Conservation (phyloP, 2,888 invertebrate species). For the Branchipolynoe longqiensis region DNA sequence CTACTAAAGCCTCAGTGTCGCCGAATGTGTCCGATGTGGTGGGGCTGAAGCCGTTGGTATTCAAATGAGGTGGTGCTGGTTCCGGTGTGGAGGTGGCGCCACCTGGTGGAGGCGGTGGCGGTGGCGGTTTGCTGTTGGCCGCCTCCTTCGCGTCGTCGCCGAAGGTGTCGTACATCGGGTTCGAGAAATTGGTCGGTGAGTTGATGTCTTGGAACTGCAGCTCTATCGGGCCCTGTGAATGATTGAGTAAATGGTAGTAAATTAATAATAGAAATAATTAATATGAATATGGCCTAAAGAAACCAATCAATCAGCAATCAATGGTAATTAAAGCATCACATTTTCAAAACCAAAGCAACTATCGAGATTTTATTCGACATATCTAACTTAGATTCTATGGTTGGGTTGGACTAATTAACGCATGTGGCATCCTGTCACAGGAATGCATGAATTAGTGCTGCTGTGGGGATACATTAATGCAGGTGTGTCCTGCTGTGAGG, state of each 20-base stretch:
- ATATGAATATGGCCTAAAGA: not conserved
- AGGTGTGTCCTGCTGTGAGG: too few relatives aligned
- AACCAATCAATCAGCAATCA: not conserved
- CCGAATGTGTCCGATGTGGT: slow-evolving; percentile 22
- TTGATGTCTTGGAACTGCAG: slow-evolving; percentile 57
- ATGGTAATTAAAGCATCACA: too few relatives aligned
- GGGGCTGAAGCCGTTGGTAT: slow-evolving; percentile 49
- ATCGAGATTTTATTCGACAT: too few relatives aligned
- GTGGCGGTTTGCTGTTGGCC: not conserved
- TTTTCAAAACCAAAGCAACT: too few relatives aligned
- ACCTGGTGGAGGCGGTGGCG: not conserved
- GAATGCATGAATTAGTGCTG: too few relatives aligned
- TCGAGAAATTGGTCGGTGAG: slow-evolving; percentile 74
- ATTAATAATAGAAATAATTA: not conserved
- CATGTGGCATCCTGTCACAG: too few relatives aligned
- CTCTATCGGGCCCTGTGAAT: slow-evolving; percentile 57
- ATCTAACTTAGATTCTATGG: too few relatives aligned
- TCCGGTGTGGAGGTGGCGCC: not conserved
- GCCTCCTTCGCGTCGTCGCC: not conserved
- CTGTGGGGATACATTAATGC: too few relatives aligned
- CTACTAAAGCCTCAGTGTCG: slow-evolving; percentile 26
- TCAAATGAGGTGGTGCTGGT: slow-evolving; percentile 19
- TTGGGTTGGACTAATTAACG: too few relatives aligned
- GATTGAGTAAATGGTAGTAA: not conserved
- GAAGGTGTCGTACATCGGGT: slow-evolving; percentile 75